Conservation (phyloP, 2,888 invertebrate genomes). For the Cartodere bifasciata region DNA sequence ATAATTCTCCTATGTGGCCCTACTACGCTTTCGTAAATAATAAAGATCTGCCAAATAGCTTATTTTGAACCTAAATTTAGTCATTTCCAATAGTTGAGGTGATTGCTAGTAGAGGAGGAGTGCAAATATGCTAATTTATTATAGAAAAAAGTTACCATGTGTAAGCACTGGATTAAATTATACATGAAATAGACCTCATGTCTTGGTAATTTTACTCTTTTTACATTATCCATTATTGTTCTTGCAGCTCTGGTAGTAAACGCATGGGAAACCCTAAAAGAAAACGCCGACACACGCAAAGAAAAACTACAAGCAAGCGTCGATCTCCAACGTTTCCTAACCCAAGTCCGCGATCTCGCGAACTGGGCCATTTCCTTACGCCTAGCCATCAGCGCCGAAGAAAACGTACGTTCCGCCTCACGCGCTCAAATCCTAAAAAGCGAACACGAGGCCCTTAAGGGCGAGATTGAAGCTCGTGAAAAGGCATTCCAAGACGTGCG, state of each 20-base stretch:
- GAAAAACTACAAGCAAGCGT: slow-evolving; percentile 76
- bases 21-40: too few species aligned
- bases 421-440: slow-evolving; percentile 70
- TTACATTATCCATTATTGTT: too few species aligned
- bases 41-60: too few species aligned
- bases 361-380: slow-evolving; percentile 78
- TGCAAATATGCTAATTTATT: too few species aligned
- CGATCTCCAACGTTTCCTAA: slow-evolving; percentile 79
- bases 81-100: too few species aligned
- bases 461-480: slow-evolving; percentile 82
- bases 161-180: too few species aligned
- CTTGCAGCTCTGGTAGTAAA: slow-evolving; percentile 67
- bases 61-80: too few species aligned
- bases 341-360: slow-evolving; percentile 72
- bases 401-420: slow-evolving; percentile 69
- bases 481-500: slow-evolving; percentile 63
- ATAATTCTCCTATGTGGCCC: too few species aligned
- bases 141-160: too few species aligned
- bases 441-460: slow-evolving; percentile 70
- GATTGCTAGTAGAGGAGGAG: too few species aligned
- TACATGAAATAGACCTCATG: too few species aligned
- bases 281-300: slow-evolving; percentile 65
- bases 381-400: slow-evolving; percentile 64
- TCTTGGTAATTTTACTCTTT: too few species aligned
- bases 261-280: slow-evolving; percentile 79